Evolutionary conservation across 2,113 vertebrate species (phyloP), one percentile per base, ranked within the genome.

Genomic region (Chloropsis cyanopogon): DNA sequence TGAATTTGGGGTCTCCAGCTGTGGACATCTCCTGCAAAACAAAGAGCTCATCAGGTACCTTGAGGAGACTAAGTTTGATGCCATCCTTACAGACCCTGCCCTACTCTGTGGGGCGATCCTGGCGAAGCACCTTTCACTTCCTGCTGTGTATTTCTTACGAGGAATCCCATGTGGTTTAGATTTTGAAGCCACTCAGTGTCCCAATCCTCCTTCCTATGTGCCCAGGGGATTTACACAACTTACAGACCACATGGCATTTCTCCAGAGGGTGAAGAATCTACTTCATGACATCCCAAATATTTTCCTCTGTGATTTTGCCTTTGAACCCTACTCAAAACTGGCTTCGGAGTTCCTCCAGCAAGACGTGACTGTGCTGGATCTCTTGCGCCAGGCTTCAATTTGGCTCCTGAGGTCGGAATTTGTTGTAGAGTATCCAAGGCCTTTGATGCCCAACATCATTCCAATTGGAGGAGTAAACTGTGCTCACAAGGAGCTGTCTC

Each of bases 391-490:
- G 1, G 98, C 87, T 5, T 98, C 98, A 2, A 50, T 99, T 77
- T 99, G 99, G 99, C 98, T 99, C 15, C 8, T 98, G 26, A 98
- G 95, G 93, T 73, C 61, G 26, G 99, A 99, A 41, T 99, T 98
- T 97, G 87, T 93, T 4, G 82, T 98, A 26, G 95, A 98, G 4
- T 98, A 97, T 71, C 97, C 98, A 2, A 98, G 49, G 70, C 99
- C 99, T 2, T 7, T 98, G 63, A 98, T 99, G 99, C 98, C 99
- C 57, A 99, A 98, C 82, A 98, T 98, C 95, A 87, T 98, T 53
- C 65, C 91, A 28, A 21, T 98, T 71, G 94, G 97, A 35, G 98
- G 98, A 50, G 31, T 98, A 46, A 96, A 96, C 61, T 98, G 98
- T 46, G 83, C 60, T 44, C 26, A 63, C 33, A 95, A 82, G 82